These are phyloP conservation scores for Notoglanidium macrostoma DNA, from an alignment of 2,797 vertebrate genomes.

Conservation along the genomic window DNA sequence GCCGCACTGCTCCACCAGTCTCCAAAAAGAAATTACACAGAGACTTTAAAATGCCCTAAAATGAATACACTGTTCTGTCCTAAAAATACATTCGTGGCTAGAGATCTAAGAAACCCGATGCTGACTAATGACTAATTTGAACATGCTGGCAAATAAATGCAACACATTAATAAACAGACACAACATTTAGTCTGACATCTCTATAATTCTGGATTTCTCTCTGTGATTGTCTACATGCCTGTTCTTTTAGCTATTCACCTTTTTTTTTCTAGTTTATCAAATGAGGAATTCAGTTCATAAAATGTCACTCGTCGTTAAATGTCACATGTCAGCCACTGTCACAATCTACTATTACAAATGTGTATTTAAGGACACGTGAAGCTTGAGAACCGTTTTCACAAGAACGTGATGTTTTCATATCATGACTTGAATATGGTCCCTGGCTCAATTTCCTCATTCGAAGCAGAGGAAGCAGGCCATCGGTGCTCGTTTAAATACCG, in stretches of 20 bases:
- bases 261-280: neutral
- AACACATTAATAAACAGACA: neutral
- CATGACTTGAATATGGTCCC: conserved; percentile 44
- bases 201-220: neutral
- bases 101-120: neutral
- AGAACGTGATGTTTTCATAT: conserved; percentile 60
- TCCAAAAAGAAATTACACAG: neutral
- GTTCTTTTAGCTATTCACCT: neutral
- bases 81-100: neutral
- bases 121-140: neutral
- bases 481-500: conserved; percentile 49
- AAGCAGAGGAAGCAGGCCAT: conserved; percentile 50
- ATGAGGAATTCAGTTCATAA: neutral
- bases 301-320: neutral
- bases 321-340: neutral
- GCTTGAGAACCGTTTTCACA: conserved; percentile 10
- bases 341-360: neutral
- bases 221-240: neutral
- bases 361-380: neutral
- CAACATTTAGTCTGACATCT: neutral
- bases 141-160: neutral
- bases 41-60: neutral
- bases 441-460: conserved; percentile 63
- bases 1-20: neutral
- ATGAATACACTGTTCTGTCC: neutral